Conservation (phyloP, 2,113 vertebrate genomes). For the Pangasianodon hypophthalmus region DNA sequence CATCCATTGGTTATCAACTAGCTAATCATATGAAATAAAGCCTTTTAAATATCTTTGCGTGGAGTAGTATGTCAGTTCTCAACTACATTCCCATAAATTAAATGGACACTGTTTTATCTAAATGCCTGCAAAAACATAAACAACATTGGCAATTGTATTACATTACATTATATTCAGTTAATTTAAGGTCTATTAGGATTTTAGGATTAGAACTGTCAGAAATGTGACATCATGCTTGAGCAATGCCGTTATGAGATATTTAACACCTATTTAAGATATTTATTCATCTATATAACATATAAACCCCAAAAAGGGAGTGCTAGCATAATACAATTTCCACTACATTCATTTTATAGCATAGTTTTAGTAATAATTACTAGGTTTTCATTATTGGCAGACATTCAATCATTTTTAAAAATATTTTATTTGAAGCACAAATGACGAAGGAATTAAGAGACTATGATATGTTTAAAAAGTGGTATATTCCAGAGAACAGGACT, state of each 20-base stretch:
- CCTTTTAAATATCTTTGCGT: slow-evolving; percentile 69
- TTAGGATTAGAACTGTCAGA: not conserved
- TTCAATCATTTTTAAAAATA: not conserved
- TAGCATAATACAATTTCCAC: not conserved
- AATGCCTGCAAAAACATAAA: not conserved
- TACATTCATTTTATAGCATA: not conserved
- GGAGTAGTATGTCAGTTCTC: slow-evolving; percentile 54
- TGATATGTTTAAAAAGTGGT: not conserved
- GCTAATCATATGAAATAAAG: slow-evolving; percentile 74
- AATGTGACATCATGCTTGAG: not conserved
- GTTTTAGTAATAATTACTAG: not conserved
- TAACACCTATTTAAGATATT: not conserved
- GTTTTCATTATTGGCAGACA: not conserved
- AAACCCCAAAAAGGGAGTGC: not conserved
- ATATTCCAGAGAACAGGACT: not conserved
- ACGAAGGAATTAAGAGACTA: not conserved
- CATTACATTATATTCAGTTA: not conserved
- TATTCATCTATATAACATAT: not conserved
- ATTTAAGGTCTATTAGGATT: not conserved
- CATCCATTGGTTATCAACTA: slow-evolving; percentile 67
- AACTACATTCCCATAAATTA: not conserved
- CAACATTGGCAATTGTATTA: too few species aligned
- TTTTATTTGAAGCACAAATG: not conserved
- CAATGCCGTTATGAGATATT: not conserved
- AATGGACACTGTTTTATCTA: not conserved